Evolutionary conservation across 1,140 invertebrate genomes (phyloP), one percentile per base, ranked within the genome.

Genomic region (Coelopa frigida): DNA sequence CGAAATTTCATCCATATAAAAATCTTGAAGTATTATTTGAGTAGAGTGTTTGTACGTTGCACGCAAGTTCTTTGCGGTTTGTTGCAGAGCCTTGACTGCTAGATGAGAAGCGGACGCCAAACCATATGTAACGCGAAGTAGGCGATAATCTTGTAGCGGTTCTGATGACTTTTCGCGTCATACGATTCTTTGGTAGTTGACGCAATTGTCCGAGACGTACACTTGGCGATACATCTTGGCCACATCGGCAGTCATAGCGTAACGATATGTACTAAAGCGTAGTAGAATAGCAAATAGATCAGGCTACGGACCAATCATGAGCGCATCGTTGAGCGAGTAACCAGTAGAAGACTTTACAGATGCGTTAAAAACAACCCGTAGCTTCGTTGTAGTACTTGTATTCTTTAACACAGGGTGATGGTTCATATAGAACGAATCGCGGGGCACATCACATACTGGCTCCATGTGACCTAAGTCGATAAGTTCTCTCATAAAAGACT

Each of bases 351-450:
- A 50, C 46, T 50, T 52, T 10, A 38, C 35, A 4, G 54, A 53
- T 5, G 54, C 57, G 47, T 63, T 50, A 35, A 64, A 62, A 5
- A 62, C 56, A 26, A 58, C 52, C 20, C 52, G 40, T 8, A 54
- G 20, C 41, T 62, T 58, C 8, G 63, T 70, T 7, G 55, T 58
- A 23, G 51, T 44, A 47, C 59, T 64, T 3, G 17, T 17, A 48
- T 59, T 49, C 47, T 52, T 56, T 7, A 62, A 37, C 7, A 67
- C 61, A 24, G 49, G 56, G 49, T 70, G 61, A 52, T 71, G 65
- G 23, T 59, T 56, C 21, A 54, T 37, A 44, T 51, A 49, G 29
- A 45, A 54, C 17, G 36, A 33, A 12, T 39, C 14, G 32, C 44
- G n/a, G 32, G 38, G 40, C 11, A 17, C 20, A 21, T 21, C 24